Evolutionary conservation across 1,140 invertebrate species (phyloP), one percentile per base, ranked within the genome.

Genomic region (Drosophila pruinosa): DNA sequence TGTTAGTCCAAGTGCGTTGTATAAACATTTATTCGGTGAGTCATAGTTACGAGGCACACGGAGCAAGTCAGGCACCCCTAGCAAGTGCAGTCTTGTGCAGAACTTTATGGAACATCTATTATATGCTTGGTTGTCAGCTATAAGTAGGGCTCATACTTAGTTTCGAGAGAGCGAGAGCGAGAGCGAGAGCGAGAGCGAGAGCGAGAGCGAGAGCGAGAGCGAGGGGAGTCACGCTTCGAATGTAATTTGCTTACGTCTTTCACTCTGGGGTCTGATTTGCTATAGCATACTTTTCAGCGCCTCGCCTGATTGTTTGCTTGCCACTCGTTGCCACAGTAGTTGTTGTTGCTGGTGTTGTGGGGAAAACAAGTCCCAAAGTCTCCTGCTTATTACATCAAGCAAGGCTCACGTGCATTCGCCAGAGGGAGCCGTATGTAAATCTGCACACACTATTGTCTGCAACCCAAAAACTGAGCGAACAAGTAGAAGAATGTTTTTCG

Each of bases 181-280:
- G 22, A 28, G 22, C n/a, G 36, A 24, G 3, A 24, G 4, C 4
- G 19, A n/a, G n/a, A n/a, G n/a, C n/a, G 17, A 19, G 26, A 5
- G 26, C 26, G 1, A 43, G 41, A 17, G 17, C 19, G 17, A 21
- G 22, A 28, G 22, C n/a, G 36, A 24, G 3, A 24, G 4, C 4
- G 19, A 15, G 10, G 21, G 59, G 12, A 52, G 14, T 15, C 21
- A 24, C 17, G 14, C 36, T 56, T 45, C 53, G 36, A 71, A 67
- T 77, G 47, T 80, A 80, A 85, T 86, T 85, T 86, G 62, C 72
- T 61, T 56, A 45, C 48, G 68, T 54, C 43, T 43, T 58, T 61
- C 34, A 73, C 82, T 77, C 81, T 31, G 24, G 81, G 82, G 81
- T 77, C 77, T 86, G 77, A 85, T 85, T 85, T 85, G 78, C 28